phyloP scores from a whole-genome alignment of 30 jellyfish, hydroid and myxozoan genomes.

The Pseudorhiza aurosa region DNA sequence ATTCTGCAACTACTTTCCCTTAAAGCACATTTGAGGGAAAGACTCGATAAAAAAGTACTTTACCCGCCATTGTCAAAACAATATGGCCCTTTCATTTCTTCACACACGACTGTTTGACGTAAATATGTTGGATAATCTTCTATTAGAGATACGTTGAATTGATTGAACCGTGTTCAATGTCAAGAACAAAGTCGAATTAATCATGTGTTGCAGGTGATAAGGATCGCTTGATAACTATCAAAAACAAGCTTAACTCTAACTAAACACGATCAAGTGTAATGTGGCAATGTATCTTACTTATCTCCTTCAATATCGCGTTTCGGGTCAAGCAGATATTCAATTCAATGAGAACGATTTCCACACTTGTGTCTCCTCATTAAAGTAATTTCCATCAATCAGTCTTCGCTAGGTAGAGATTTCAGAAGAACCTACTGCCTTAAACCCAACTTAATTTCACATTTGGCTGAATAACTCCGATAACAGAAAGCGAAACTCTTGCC shows the following conservation, averaged over 20 bases:
- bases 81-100: too few relatives aligned
- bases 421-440: too few relatives aligned
- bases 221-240: slow-evolving; percentile 39
- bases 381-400: too few relatives aligned
- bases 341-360: background rate
- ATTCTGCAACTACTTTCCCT: too few relatives aligned
- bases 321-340: slow-evolving; percentile 10
- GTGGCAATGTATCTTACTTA: slow-evolving; percentile 21
- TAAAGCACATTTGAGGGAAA: too few relatives aligned
- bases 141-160: background rate
- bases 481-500: too few relatives aligned
- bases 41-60: too few relatives aligned
- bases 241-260: slow-evolving; percentile 24
- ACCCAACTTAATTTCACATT: too few relatives aligned
- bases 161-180: background rate
- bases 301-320: background rate
- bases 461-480: too few relatives aligned
- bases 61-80: too few relatives aligned
- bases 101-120: background rate
- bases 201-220: slow-evolving; percentile 10
- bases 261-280: slow-evolving; percentile 3
- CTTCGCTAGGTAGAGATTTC: too few relatives aligned
- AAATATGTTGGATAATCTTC: background rate
- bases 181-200: slow-evolving; percentile 8
- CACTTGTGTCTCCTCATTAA: background rate